Base-by-base conservation (phyloP, 1,140 invertebrate genomes). In the Caenorhabditis briggsae region DNA sequence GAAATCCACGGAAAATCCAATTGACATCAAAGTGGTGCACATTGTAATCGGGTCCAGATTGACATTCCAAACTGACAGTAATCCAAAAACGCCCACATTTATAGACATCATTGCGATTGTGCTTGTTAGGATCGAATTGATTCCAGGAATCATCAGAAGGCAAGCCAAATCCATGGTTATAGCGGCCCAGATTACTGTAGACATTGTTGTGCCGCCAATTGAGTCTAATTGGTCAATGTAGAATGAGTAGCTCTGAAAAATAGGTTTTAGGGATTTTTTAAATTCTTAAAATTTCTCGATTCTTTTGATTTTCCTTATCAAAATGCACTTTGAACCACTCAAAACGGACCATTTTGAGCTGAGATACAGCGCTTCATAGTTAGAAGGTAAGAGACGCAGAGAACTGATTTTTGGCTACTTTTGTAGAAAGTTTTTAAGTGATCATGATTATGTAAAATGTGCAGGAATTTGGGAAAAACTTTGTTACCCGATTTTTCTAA, bases 221-320 rank as follows among this genome's bases (percentile, higher is more conserved):
- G 88, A 88, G 78, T 85, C 88, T 5, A 89, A 82, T 65, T 89
- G 88, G 56, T 89, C 88, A 50, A 89, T 88, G 59, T 89, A 89
- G 85, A 89, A 89, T 6, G 86, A 87, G 85, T 89, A 89, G 55
- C 55, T 50, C 88, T 89, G 74, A 55, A 88, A 53, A 33, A 33
- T 33, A 3, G 33, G 1, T 33, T 33, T 33, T 33, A 33, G n/a
- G n/a, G n/a, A n/a, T n/a, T n/a, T n/a, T n/a, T n/a, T n/a, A n/a
- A n/a, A n/a, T n/a, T n/a, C n/a, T n/a, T n/a, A n/a, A n/a, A n/a
- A n/a, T n/a, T n/a, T n/a, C n/a, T n/a, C n/a, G n/a, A n/a, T n/a
- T n/a, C n/a, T n/a, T n/a, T n/a, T n/a, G n/a, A n/a, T n/a, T n/a
- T n/a, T n/a, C n/a, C n/a, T n/a, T n/a, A n/a, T n/a, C n/a, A n/a